Evolutionary conservation across 2,888 invertebrate species (phyloP), one percentile per base, ranked within the genome.

Genomic region (Lagria hirta): DNA sequence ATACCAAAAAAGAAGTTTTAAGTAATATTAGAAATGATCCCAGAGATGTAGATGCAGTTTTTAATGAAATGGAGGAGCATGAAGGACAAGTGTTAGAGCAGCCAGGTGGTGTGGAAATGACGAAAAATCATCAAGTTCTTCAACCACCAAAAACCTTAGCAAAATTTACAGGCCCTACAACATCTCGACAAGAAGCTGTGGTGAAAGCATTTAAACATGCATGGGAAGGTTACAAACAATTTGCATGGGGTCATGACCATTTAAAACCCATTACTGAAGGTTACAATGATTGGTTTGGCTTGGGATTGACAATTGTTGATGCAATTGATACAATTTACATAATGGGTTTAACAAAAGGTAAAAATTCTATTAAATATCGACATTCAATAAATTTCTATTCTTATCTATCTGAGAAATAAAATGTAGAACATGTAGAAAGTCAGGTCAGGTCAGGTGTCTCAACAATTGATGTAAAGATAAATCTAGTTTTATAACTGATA

Each of bases 211-310:
- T 98, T 65, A 82, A 82, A 62, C 94, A 96, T 72, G 94, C 96
- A 0, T 98, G 97, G 97, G 78, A 78, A 37, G 96, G 92, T 0
- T 99, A 99, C 70, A 91, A 87, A 66, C 81, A 84, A 44, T 88
- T 84, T 72, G 97, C 98, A 0, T 99, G 98, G 98, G 98, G 98
- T 1, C 89, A 93, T 61, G 99, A 99, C 68, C 92, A 96, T 66
- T 75, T 99, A 24, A 91, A 88, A 62, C 98, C 99, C 0, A 82
- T 97, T 17, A 84, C 91, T 0, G 87, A 84, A 58, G 78, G 82
- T 49, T 82, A 85, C 45, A 83, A 85, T 34, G 92, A 97, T 65
- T 99, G 98, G 98, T 98, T 99, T 73, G 88, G 88, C 0, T 77
- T 98, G 1, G 98, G 97, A 0, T 78, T 99, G n/a, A 95, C 95